Evolutionary conservation across 1,140 invertebrate species (phyloP).

Genomic region (Arctopsyche grandis): DNA sequence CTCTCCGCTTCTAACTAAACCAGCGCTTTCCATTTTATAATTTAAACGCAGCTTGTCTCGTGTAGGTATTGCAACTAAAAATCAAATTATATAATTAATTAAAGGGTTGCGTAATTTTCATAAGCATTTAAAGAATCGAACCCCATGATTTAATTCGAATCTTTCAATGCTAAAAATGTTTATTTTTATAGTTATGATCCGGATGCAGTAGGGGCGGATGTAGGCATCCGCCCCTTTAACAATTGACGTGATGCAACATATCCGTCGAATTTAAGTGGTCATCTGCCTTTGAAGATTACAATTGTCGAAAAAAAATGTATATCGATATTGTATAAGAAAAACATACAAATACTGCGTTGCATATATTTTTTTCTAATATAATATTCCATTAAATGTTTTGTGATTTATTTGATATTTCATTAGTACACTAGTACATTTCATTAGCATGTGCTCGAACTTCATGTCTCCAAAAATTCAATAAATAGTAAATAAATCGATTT

Average conservation of each 20-base stretch:
- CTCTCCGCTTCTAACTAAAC: constrained; percentile 25
- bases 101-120: too few relatives aligned
- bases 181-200: constrained; percentile 11
- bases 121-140: too few relatives aligned
- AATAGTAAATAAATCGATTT: too few relatives aligned
- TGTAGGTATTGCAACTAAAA: neutral
- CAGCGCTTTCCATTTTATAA: constrained; percentile 25
- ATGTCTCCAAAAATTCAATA: too few relatives aligned
- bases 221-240: neutral
- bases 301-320: neutral
- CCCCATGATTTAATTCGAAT: neutral
- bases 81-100: too few relatives aligned
- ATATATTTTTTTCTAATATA: too few relatives aligned
- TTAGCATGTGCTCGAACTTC: too few relatives aligned
- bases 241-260: constrained; percentile 24
- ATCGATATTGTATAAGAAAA: too few relatives aligned
- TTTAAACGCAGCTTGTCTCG: neutral
- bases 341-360: too few relatives aligned
- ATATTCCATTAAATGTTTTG: too few relatives aligned
- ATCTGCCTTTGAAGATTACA: constrained; percentile 2
- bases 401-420: too few relatives aligned
- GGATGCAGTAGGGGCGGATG: constrained; percentile 5
- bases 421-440: too few relatives aligned
- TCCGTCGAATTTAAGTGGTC: constrained; percentile 21
- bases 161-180: constrained; percentile 2